A percentile compares a stretch with the other conserved stretches of the same genome.
Conservation (phyloP, 2,113 vertebrate species). For the Microtus montanus region DNA sequence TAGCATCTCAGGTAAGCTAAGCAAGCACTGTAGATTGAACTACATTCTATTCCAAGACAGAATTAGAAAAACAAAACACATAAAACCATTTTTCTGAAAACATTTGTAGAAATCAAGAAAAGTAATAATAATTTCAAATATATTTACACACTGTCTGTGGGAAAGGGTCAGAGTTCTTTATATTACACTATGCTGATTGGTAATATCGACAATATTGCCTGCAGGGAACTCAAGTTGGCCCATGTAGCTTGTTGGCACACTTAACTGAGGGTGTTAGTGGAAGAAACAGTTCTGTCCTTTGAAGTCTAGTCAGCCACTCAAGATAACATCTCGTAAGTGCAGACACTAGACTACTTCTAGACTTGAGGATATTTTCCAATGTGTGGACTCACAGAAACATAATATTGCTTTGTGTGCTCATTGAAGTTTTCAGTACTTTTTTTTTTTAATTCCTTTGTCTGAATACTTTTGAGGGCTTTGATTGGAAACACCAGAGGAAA, state of each 20-base stretch:
- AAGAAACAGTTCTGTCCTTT: neutral
- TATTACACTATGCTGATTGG: neutral
- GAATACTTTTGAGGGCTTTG: neutral
- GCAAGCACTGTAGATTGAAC: neutral
- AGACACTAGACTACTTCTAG: neutral
- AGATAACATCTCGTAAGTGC: conserved; percentile 21
- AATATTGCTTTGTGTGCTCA: neutral
- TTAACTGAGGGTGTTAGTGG: neutral
- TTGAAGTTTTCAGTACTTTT: conserved; percentile 33
- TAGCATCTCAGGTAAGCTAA: neutral
- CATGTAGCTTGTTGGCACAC: neutral
- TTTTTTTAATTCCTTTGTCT: conserved; percentile 14
- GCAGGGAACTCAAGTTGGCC: neutral
- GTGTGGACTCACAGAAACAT: neutral
- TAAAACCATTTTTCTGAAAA: neutral
- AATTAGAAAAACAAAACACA: neutral
- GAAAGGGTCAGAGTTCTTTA: neutral
- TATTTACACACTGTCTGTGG: neutral
- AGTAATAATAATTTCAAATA: neutral
- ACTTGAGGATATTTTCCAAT: conserved; percentile 31
- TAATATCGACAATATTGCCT: neutral
- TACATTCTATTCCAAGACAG: neutral
- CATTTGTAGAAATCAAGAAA: neutral
- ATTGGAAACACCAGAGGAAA: conserved; percentile 39
- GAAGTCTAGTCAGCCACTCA: neutral